These are phyloP conservation scores for Halichondria panicea DNA, from an alignment of 37 sponge, comb jelly and placozoan species.

Conservation along the genomic window DNA sequence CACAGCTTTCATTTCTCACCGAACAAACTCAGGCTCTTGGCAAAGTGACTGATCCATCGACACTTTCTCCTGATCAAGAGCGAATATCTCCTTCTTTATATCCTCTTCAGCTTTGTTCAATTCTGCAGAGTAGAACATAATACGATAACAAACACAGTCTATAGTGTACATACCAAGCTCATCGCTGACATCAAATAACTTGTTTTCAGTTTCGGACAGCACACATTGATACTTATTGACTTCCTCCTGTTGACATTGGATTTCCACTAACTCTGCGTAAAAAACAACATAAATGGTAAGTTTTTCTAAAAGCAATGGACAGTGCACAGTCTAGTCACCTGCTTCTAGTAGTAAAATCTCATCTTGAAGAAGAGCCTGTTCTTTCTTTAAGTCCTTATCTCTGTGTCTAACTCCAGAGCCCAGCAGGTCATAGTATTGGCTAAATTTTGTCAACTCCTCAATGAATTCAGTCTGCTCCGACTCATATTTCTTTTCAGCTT, in stretches of 20 bases:
- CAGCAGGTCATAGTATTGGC: conserved; percentile 38
- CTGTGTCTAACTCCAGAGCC: conserved; percentile 23
- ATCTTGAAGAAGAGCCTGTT: conserved; percentile 31
- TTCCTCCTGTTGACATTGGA: conserved; percentile 1
- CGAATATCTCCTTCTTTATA: neutral
- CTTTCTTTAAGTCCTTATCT: conserved; percentile 28
- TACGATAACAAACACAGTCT: neutral
- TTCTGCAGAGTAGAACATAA: neutral
- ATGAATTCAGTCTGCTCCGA: neutral
- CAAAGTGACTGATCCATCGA: neutral
- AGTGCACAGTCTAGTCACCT: conserved; percentile 22
- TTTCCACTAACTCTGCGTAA: conserved; percentile 27
- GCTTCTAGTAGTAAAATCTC: conserved; percentile 41
- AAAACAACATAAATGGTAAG: neutral
- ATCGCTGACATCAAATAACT: neutral
- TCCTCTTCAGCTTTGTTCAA: conserved; percentile 1
- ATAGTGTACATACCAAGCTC: neutral
- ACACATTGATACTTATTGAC: conserved; percentile 15
- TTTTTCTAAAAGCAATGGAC: neutral
- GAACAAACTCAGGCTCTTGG: conserved; percentile 49
- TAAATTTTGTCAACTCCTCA: conserved; percentile 35
- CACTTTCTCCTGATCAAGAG: conserved; percentile 19
- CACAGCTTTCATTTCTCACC: conserved; percentile 3
- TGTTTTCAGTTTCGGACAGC: conserved; percentile 12
- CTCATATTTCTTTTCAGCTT: neutral